phyloP scores from a whole-genome alignment of 2,113 vertebrate species.

The Hippocampus zosterae region DNA sequence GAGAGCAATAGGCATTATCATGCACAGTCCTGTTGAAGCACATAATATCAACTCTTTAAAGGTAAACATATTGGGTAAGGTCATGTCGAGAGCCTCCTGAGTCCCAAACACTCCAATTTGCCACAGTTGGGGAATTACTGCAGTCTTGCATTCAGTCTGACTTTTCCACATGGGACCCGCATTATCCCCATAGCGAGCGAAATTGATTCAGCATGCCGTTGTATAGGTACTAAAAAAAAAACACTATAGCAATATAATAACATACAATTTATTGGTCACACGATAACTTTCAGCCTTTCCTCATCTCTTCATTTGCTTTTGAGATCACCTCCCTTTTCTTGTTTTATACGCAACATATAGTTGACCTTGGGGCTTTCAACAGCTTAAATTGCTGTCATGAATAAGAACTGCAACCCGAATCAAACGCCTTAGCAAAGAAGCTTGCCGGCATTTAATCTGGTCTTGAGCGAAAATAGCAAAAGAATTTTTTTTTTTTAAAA shows the following conservation, averaged over 20 bases:
- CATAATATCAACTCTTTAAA: conserved; percentile 26
- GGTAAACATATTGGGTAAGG: conserved; percentile 10
- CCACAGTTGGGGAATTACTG: conserved; percentile 37
- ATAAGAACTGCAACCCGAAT: neutral
- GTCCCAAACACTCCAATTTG: conserved; percentile 36
- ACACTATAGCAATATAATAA: conserved; percentile 24
- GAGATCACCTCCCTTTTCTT: neutral
- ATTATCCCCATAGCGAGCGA: conserved; percentile 35
- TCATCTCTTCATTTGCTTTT: conserved; percentile 16
- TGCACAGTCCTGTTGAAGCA: neutral
- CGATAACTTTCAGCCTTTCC: conserved; percentile 25
- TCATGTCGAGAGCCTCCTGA: conserved; percentile 23
- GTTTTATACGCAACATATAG: conserved; percentile 6
- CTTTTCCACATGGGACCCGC: conserved; percentile 38
- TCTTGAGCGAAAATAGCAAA: neutral
- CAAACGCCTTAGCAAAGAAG: neutral
- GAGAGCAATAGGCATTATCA: conserved; percentile 2
- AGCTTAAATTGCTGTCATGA: conserved; percentile 2
- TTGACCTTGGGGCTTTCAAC: conserved; percentile 12
- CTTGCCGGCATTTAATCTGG: neutral
- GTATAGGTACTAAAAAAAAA: conserved; percentile 14
- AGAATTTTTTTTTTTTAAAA: no score
- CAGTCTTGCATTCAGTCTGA: conserved; percentile 15
- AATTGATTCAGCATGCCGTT: conserved; percentile 40
- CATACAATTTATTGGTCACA: neutral